phyloP scores from a whole-genome alignment of 2,888 invertebrate genomes.

The Hoplodrina ambigua region DNA sequence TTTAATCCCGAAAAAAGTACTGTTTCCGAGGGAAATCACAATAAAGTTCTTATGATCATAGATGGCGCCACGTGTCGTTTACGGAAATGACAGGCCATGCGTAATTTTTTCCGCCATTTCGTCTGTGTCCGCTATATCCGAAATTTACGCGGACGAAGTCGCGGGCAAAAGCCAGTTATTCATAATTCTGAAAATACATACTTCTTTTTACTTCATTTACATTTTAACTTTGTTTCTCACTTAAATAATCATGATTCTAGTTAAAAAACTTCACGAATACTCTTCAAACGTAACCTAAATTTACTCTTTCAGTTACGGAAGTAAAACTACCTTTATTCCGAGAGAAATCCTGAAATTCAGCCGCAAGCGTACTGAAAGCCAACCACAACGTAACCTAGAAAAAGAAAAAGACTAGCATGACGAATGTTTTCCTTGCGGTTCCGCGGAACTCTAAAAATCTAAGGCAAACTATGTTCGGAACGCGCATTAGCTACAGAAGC shows the following conservation, averaged over 20 bases:
- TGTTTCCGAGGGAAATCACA: too few relatives aligned
- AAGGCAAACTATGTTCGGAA: conserved; percentile 22
- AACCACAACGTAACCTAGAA: background rate
- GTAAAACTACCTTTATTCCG: background rate
- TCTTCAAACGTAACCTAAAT: background rate
- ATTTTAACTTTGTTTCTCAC: too few relatives aligned
- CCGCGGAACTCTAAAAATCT: conserved; percentile 28
- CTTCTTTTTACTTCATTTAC: too few relatives aligned
- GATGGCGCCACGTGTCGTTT: too few relatives aligned
- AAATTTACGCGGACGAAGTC: too few relatives aligned
- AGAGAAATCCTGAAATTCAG: conserved; percentile 21
- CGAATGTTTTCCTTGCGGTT: conserved; percentile 26
- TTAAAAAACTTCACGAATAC: background rate
- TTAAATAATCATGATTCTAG: background rate
- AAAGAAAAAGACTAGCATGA: conserved; percentile 24
- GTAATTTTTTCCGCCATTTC: too few relatives aligned
- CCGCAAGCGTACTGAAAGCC: background rate
- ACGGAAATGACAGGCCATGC: too few relatives aligned
- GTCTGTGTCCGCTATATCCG: too few relatives aligned
- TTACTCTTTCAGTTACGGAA: background rate
- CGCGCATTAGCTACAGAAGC: conserved; percentile 49
- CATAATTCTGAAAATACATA: too few relatives aligned
- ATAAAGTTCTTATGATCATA: too few relatives aligned
- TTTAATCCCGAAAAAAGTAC: too few relatives aligned
- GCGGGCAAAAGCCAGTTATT: too few relatives aligned